A percentile compares a stretch with the other conserved stretches of the same genome.
Evolutionary conservation across 2,113 vertebrate species (phyloP).

Genomic region (Tinamus guttatus): DNA sequence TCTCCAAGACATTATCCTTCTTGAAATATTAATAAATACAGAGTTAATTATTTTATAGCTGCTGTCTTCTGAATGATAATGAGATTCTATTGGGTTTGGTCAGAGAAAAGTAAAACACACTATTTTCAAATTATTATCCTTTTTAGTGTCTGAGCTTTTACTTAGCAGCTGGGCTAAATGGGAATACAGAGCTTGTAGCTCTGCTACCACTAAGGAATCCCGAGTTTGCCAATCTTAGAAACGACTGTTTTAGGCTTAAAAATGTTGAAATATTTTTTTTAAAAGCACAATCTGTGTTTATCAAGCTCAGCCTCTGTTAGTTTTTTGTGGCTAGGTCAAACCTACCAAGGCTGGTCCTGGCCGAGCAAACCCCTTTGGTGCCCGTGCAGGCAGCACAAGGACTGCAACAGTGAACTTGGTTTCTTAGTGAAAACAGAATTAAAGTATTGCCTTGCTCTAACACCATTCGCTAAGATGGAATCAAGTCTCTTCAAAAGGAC

Average conservation of each 20-base stretch:
- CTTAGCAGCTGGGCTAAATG: neutral
- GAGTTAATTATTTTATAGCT: neutral
- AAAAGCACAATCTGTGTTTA: neutral
- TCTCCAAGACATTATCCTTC: neutral
- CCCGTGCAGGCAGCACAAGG: neutral
- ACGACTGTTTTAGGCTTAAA: neutral
- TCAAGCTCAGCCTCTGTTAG: neutral
- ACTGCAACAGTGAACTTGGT: neutral
- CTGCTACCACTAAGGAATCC: neutral
- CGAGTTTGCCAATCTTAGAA: neutral
- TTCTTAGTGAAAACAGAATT: neutral
- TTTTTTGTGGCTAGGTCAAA: neutral
- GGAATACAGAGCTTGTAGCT: neutral
- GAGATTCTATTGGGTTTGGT: neutral
- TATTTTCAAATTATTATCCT: neutral
- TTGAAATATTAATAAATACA: neutral
- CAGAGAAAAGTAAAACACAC: neutral
- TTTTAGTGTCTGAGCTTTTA: neutral
- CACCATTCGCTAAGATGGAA: neutral
- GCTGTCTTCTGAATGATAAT: neutral
- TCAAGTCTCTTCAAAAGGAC: neutral
- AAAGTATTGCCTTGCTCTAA: neutral
- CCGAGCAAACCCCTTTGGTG: neutral
- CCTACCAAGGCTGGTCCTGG: neutral
- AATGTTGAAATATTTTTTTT: neutral